Conservation (phyloP, 2,888 invertebrate genomes). For the Noctua comes region DNA sequence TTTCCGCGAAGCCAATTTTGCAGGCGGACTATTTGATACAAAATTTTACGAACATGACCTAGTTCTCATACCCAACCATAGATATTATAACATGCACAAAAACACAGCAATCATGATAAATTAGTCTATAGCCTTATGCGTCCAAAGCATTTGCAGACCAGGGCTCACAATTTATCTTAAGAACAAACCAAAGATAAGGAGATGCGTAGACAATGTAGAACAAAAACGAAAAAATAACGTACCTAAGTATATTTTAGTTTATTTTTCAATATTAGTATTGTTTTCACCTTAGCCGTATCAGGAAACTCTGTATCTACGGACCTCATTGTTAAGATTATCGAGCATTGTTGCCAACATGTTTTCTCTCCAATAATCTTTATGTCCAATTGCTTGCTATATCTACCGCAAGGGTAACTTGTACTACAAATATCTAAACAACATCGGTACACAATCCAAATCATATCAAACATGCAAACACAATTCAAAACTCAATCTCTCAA, state of each 20-base stretch:
- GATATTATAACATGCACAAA: conserved; percentile 60
- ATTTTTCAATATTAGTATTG: not conserved
- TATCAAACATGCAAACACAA: conserved; percentile 55
- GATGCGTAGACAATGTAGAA: conserved; percentile 25
- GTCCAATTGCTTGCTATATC: not conserved
- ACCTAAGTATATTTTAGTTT: too few species aligned
- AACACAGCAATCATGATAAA: conserved; percentile 51
- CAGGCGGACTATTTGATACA: conserved; percentile 35
- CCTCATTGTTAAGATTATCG: conserved; percentile 17
- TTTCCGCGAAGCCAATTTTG: conserved; percentile 55
- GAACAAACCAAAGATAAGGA: conserved; percentile 42
- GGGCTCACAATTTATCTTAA: conserved; percentile 42
- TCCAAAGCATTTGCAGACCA: conserved; percentile 68
- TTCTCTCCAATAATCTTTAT: conserved; percentile 1
- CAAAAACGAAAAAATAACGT: not conserved
- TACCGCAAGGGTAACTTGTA: not conserved
- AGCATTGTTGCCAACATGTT: conserved; percentile 2
- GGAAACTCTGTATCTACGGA: conserved; percentile 20
- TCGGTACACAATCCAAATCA: conserved; percentile 39
- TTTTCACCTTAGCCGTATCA: not conserved
- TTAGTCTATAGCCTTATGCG: conserved; percentile 61
- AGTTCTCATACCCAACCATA: conserved; percentile 55
- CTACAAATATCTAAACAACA: conserved; percentile 11
- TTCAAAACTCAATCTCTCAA: conserved; percentile 34
- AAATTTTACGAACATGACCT: conserved; percentile 31